Percentiles rank a stretch among this genome's conserved stretches.
These are phyloP conservation scores for Mus spicilegus DNA, from an alignment of 2,113 vertebrate genomes.

Conservation along the genomic window DNA sequence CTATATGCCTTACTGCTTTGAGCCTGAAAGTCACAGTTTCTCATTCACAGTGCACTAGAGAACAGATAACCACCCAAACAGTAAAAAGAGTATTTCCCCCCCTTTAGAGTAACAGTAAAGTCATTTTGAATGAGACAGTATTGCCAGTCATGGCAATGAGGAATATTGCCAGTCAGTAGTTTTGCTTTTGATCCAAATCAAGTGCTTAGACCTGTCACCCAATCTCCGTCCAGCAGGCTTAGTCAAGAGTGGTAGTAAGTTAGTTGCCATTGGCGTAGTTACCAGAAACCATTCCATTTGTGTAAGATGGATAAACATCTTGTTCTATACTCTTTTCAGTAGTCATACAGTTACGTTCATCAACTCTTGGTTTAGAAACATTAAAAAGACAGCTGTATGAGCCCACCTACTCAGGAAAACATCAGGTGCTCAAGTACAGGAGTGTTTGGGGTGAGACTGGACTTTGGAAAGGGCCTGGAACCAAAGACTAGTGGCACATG, in stretches of 20 bases:
- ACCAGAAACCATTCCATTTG: not conserved
- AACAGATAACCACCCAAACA: not conserved
- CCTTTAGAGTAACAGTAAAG: not conserved
- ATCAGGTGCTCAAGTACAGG: not conserved
- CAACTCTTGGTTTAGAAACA: not conserved
- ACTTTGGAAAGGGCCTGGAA: not conserved
- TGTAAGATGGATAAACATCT: not conserved
- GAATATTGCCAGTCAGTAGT: not conserved
- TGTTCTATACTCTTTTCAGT: not conserved
- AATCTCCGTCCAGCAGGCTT: not conserved
- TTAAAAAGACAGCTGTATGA: not conserved
- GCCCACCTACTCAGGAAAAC: not conserved
- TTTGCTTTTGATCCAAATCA: not conserved
- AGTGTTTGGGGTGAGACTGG: not conserved
- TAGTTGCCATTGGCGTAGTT: not conserved
- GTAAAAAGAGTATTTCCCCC: not conserved
- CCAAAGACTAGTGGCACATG: too few species aligned
- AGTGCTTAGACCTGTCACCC: not conserved
- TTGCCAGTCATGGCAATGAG: too few species aligned
- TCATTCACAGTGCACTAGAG: not conserved
- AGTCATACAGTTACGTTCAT: not conserved
- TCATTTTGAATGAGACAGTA: not conserved
- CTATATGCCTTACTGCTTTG: not conserved
- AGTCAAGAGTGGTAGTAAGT: not conserved
- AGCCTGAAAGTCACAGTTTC: not conserved